Evolutionary conservation across 2,888 invertebrate species (phyloP).

Genomic region (Acleris emargana): DNA sequence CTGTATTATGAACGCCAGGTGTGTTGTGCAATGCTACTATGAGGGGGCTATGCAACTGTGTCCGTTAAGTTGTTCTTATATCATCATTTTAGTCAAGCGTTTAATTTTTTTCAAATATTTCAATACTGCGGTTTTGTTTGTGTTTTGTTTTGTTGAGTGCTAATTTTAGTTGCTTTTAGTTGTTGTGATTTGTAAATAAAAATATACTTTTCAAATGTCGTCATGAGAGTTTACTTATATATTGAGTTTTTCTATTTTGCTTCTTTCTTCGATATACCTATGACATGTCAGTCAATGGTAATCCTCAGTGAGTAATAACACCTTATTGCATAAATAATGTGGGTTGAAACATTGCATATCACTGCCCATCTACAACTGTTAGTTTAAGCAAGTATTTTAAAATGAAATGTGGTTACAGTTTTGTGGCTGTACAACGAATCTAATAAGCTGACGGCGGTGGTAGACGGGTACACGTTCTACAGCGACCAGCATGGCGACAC

Average conservation of each 20-base stretch:
- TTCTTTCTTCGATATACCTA: too few species aligned
- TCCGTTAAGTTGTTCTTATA: neutral
- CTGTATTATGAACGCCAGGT: neutral
- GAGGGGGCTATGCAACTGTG: neutral
- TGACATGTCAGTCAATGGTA: too few species aligned
- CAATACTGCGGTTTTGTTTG: too few species aligned
- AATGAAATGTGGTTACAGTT: slow-evolving; percentile 46
- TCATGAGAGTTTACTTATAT: too few species aligned
- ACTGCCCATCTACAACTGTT: neutral
- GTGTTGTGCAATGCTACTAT: neutral
- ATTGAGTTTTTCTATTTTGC: too few species aligned
- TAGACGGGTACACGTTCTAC: slow-evolving; percentile 55
- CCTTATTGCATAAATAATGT: too few species aligned
- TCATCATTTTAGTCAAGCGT: neutral
- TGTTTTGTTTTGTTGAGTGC: too few species aligned
- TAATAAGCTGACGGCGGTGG: slow-evolving; percentile 52
- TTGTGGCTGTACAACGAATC: slow-evolving; percentile 46
- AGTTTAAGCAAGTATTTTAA: neutral
- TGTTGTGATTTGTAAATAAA: too few species aligned
- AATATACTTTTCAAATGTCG: too few species aligned
- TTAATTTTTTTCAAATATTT: neutral
- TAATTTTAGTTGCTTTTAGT: too few species aligned
- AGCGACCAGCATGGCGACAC: slow-evolving; percentile 39
- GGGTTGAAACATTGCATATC: too few species aligned
- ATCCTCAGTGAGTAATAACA: too few species aligned